Base-by-base conservation (phyloP, 2,113 vertebrate genomes). In the Nibea coibor region DNA sequence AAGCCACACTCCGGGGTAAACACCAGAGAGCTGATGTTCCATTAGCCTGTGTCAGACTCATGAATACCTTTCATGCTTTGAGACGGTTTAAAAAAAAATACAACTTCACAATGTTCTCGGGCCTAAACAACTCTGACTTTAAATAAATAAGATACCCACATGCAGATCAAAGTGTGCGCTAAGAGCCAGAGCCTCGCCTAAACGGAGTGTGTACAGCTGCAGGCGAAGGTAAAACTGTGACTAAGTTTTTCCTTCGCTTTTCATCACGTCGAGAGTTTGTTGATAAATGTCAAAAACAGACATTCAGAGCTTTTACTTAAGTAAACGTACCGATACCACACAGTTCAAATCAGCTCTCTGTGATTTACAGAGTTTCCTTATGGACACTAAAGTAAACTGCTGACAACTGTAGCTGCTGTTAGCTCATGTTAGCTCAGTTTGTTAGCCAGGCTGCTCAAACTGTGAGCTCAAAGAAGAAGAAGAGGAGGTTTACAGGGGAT, bases 61-160 rank as follows among this genome's bases (percentile, higher is more conserved):
- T 74, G 57, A 85, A 85, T 69, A 78, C 39, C 64, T 78, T 81
- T 89, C 70, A 82, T 72, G 73, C 80, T 61, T 57, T 45, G 20
- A 28, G 6, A n/a, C 17, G 45, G n/a, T 43, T 45, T 75, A 26
- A 71, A 61, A 67, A 31, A 50, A 31, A 45, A 68, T 79, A 35
- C 5, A 6, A 39, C 76, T 14, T 77, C 69, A 17, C 68, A 58
- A 39, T 72, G 66, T 76, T 78, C 42, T 67, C 56, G 20, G 48
- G 63, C 69, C 61, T 53, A 48, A 68, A 51, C 68, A 74, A 35
- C 70, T 75, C 48, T 2, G 28, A 76, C 67, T 63, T 66, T 57
- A 62, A 74, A 39, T 48, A 15, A 48, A 83, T 48, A 39, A 63
- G 53, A 80, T 42, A 39, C 64, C 51, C 26, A 53, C 56, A 56